Base-by-base conservation (phyloP, 2,888 invertebrate genomes). In the Luperina nickerlii region DNA sequence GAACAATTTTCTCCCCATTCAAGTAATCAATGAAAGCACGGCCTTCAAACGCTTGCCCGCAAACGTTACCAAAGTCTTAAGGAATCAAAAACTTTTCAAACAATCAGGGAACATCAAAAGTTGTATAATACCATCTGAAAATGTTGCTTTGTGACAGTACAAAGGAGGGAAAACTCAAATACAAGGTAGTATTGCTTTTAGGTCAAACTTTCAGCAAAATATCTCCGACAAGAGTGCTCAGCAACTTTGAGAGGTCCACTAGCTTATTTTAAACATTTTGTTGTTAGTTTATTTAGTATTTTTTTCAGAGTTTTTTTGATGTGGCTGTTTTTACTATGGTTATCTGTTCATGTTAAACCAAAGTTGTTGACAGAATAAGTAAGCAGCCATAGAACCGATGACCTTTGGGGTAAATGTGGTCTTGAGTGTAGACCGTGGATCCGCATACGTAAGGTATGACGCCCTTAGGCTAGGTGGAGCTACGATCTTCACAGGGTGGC, bases 91-190 rank as follows among this genome's bases (percentile, higher is more conserved):
- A 87, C 91, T 92, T 76, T 79, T 78, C 81, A 88, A 85, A 91
- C 92, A 92, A 93, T 91, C 84, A 86, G 88, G 83, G 72, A 89
- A 91, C 92, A 92, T 94, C 94, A 92, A 93, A 94, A 96, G 92
- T 95, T 95, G 81, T 90, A 91, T 95, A 94, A 95, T 93, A 91
- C 93, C 89, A 91, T 91, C 90, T 88, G 90, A 92, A 90, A 92
- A 76, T 89, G 84, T 89, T 90, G 90, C 93, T 92, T 93, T 93
- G 92, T 92, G 92, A 92, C 90, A 91, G 90, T 60, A 82, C 82
- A 87, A 86, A 86, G 72, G 78, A 76, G 74, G 42, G 69, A 69
- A 90, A 84, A 84, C 92, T 92, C 83, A 82, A 85, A 81, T 85
- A 89, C 88, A 87, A 90, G 88, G 86, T 90, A 90, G 88, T 94